These are phyloP conservation scores for Nomada fucata DNA, from an alignment of 2,888 invertebrate genomes.

Conservation along the genomic window DNA sequence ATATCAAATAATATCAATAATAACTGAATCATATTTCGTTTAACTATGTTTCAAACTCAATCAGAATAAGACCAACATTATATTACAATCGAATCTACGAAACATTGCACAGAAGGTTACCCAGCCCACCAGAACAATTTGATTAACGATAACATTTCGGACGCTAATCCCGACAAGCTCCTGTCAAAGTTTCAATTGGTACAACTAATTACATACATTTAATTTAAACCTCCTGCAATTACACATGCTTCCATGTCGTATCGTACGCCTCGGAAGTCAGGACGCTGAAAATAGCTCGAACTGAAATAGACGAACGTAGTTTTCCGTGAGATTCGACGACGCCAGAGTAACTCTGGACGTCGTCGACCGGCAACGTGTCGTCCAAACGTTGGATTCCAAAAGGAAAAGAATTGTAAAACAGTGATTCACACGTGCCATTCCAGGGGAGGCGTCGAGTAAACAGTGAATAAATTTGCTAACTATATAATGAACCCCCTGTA, in stretches of 20 bases:
- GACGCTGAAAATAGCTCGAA: conserved; percentile 64
- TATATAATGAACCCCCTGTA: not conserved
- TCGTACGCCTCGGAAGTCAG: conserved; percentile 20
- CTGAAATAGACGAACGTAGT: conserved; percentile 68
- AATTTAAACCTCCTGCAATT: not conserved
- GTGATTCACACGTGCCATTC: not conserved
- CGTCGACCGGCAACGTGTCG: conserved; percentile 43
- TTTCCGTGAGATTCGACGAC: conserved; percentile 41
- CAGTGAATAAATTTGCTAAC: not conserved
- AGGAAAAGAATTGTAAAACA: not conserved
- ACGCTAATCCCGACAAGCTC: not conserved
- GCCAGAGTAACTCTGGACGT: conserved; percentile 53
- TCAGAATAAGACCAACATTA: no score
- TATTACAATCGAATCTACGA: no score
- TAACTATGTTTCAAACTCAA: no score
- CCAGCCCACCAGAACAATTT: no score
- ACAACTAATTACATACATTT: conserved; percentile 2
- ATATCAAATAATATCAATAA: no score
- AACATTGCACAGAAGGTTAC: no score
- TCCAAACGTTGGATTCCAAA: not conserved
- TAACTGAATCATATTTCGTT: no score
- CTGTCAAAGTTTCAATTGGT: not conserved
- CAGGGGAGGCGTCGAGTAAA: not conserved
- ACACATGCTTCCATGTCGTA: conserved; percentile 28
- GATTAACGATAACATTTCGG: no score